Evolutionary conservation across 2,113 vertebrate species (phyloP).

Genomic region (Chaetops frenatus): DNA sequence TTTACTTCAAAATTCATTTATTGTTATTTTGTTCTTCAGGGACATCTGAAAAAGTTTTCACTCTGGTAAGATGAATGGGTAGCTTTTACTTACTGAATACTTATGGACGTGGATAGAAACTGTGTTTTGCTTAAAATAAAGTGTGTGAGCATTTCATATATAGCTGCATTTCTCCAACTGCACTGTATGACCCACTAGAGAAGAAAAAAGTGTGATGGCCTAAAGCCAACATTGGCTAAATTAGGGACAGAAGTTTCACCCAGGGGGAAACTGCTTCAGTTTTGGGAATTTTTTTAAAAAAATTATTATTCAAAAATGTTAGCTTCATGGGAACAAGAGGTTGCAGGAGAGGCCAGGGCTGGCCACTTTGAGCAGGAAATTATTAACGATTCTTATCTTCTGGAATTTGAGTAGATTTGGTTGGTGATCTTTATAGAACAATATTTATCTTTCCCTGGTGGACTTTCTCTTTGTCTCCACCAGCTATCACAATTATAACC

Average conservation of each 20-base stretch:
- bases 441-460: constrained; percentile 54
- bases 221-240: constrained; percentile 13
- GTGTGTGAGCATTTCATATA: not conserved
- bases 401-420: constrained; percentile 62
- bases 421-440: constrained; percentile 60
- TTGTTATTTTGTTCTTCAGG: not conserved
- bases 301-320: constrained; percentile 38
- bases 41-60: not conserved
- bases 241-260: constrained; percentile 9
- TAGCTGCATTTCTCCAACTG: not conserved
- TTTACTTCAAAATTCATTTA: not conserved
- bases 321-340: constrained; percentile 61
- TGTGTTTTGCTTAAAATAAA: constrained; percentile 6
- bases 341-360: constrained; percentile 52
- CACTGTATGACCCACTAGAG: not conserved
- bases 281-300: not conserved
- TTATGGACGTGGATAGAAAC: not conserved
- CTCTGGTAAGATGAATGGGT: not conserved
- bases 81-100: not conserved
- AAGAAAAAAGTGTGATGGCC: not conserved
- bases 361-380: constrained; percentile 54
- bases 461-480: constrained; percentile 48
- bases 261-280: constrained; percentile 12
- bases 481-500: constrained; percentile 33
- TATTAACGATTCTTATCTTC: constrained; percentile 69